These are phyloP conservation scores for Athrips mouffetella DNA, from an alignment of 2,888 invertebrate species.

Conservation along the genomic window DNA sequence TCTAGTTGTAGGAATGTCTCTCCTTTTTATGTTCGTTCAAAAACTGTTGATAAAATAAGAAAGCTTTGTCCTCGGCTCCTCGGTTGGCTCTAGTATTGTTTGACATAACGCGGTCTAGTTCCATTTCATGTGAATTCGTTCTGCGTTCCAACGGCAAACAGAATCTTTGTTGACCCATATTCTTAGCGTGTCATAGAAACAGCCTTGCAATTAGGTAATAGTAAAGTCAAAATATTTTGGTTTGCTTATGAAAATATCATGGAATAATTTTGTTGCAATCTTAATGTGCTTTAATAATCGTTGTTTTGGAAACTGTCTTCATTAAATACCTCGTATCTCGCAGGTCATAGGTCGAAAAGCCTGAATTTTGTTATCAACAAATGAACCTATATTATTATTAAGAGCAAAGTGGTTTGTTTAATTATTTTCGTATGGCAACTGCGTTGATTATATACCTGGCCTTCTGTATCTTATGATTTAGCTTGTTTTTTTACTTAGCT, in stretches of 20 bases:
- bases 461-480: too few relatives aligned
- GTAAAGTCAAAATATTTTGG: constrained; percentile 17
- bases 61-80: neutral
- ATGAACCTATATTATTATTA: neutral
- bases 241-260: neutral
- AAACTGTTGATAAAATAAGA: too few relatives aligned
- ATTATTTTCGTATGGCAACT: constrained; percentile 8
- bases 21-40: too few relatives aligned
- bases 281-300: constrained; percentile 45
- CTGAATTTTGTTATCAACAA: constrained; percentile 1
- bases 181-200: constrained; percentile 6
- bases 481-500: too few relatives aligned
- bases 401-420: too few relatives aligned
- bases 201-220: constrained; percentile 19
- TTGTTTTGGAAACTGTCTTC: constrained; percentile 55
- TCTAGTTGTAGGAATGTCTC: too few relatives aligned
- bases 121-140: constrained; percentile 40
- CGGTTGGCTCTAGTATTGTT: constrained; percentile 24
- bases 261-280: constrained; percentile 20
- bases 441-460: neutral
- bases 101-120: constrained; percentile 33
- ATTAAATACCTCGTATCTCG: constrained; percentile 52
- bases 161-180: constrained; percentile 27
- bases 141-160: constrained; percentile 35
- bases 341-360: constrained; percentile 47